Base-by-base conservation (phyloP, 2,797 vertebrate genomes). In the Manis crassicaudata region DNA sequence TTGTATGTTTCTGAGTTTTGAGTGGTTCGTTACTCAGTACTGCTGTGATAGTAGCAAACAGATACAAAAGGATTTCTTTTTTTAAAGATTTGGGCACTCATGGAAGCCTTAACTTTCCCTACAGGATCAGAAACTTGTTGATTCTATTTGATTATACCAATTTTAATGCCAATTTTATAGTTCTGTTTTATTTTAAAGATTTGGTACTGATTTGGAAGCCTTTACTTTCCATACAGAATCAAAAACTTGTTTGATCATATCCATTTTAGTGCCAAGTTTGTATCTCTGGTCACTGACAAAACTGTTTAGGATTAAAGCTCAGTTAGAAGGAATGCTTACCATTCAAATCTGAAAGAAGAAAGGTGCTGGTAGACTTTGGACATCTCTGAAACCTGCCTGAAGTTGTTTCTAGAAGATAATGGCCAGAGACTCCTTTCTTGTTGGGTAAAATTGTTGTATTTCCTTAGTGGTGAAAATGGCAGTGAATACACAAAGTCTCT, bases 381-480 rank as follows among this genome's bases (percentile, higher is more conserved):
- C 37, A 0, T 86, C 37, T 89, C 17, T 52, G 70, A 93, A 88
- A 29, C 18, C 37, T 77, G 10, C 32, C n/a, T 83, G 37, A 87
- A 56, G 16, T 76, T 46, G 18, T 87, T 88, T 94, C 72, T 94
- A 68, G 43, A 79, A 80, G 29, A 86, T 62, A 60, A 83, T 89
- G 88, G 11, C 56, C 29, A 13, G 17, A 70, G 43, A 4, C 70
- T 95, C 9, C 35, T 75, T 75, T 88, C 46, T 92, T 95, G 21
- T 86, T 83, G 16, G 37, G 77, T 81, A 23, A 93, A 87, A 32
- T 92, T 79, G 37, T 81, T 92, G 5, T 72, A 12, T 96, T 92
- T 95, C 43, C 65, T 90, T 60, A 35, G 77, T 92, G 32, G 37
- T 54, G 43, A 67, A 88, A 97, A 88, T 92, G 60, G 37, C 83